Evolutionary conservation across 2,797 vertebrate species (phyloP).

Genomic region (Astyanax mexicanus): DNA sequence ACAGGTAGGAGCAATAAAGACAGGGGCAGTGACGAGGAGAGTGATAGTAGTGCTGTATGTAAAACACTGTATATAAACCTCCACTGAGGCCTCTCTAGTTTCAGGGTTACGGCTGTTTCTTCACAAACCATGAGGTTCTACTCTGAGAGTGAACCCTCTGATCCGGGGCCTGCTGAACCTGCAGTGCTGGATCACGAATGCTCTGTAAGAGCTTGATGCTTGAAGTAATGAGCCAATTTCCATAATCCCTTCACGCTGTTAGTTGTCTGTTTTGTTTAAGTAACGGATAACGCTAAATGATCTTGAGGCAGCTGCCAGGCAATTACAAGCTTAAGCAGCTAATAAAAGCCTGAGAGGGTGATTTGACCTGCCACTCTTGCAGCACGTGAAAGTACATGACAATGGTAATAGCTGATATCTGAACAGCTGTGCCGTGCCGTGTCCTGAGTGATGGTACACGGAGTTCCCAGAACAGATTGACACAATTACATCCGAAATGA

Average conservation of each 20-base stretch:
- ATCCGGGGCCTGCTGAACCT: neutral
- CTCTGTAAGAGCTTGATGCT: constrained; percentile 6
- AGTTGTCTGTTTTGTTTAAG: constrained; percentile 53
- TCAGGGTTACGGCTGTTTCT: neutral
- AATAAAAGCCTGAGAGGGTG: constrained; percentile 54
- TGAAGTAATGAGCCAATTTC: constrained; percentile 36
- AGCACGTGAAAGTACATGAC: constrained; percentile 37
- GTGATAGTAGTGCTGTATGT: too few species aligned
- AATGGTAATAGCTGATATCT: constrained; percentile 36
- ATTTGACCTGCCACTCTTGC: constrained; percentile 37
- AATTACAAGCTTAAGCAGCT: constrained; percentile 62
- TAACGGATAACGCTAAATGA: constrained; percentile 53
- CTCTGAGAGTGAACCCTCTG: neutral
- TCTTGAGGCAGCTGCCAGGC: constrained; percentile 52
- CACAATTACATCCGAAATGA: neutral
- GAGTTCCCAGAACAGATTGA: neutral
- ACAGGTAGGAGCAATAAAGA: too few species aligned
- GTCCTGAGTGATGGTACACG: constrained; percentile 4
- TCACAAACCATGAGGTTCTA: neutral
- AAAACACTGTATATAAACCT: neutral
- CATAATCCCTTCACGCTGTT: constrained; percentile 23
- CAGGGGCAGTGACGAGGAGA: too few species aligned
- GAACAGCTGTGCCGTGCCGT: constrained; percentile 13
- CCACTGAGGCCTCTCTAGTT: neutral
- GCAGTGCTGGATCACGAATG: neutral